phyloP scores from a whole-genome alignment of 2,888 invertebrate genomes.

The Ichneumoninae sp. region DNA sequence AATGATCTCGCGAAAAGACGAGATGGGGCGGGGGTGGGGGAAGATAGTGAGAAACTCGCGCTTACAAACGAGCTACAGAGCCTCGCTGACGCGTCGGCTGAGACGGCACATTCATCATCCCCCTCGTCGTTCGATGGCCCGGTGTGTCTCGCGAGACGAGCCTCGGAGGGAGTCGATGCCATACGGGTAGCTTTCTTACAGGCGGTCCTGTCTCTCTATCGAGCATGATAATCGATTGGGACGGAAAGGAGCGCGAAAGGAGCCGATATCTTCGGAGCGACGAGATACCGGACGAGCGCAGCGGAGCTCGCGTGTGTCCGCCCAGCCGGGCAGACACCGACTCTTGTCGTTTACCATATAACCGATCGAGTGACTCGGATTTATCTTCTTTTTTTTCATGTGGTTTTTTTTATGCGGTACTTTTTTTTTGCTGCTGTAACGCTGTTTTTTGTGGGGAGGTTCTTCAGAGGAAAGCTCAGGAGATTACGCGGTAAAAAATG shows the following conservation, averaged over 20 bases:
- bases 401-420: neutral
- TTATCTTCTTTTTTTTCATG: neutral
- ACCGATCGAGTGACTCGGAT: neutral
- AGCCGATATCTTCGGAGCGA: constrained; percentile 37
- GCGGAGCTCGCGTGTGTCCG: neutral
- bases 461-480: neutral
- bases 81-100: constrained; percentile 80
- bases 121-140: constrained; percentile 67
- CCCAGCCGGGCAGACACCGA: constrained; percentile 7
- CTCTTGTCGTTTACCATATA: neutral
- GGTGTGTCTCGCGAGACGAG: neutral
- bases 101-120: constrained; percentile 82
- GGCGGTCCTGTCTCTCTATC: constrained; percentile 68
- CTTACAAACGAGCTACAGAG: constrained; percentile 82
- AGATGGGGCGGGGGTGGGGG: constrained; percentile 53
- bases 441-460: neutral
- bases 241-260: constrained; percentile 50
- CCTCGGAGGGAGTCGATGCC: constrained; percentile 12
- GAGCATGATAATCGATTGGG: constrained; percentile 69
- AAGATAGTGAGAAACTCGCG: constrained; percentile 70
- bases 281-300: constrained; percentile 43
- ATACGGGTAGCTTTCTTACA: constrained; percentile 63
- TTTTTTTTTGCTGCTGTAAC: neutral
- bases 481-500: neutral
- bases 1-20: constrained; percentile 84